Conservation (phyloP, 2,888 invertebrate species). For the Dysmachus trigonus region DNA sequence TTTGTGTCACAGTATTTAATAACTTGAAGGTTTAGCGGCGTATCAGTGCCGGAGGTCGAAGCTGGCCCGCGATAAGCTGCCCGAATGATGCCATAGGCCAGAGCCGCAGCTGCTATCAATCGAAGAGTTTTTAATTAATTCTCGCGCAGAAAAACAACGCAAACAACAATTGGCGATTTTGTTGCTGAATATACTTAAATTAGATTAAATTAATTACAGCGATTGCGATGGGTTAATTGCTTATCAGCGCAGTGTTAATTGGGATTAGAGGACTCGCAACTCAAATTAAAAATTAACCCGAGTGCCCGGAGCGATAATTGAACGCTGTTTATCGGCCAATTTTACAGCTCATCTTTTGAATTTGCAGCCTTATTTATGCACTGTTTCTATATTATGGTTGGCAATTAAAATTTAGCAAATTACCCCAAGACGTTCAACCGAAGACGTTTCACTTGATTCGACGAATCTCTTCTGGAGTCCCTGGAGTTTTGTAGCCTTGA, state of each 20-base stretch:
- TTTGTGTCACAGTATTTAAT: not conserved
- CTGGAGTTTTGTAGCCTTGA: not conserved
- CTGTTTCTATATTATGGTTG: conserved; percentile 7
- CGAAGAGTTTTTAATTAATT: not conserved
- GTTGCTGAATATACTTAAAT: conserved; percentile 40
- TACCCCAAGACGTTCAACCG: not conserved
- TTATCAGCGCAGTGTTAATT: conserved; percentile 44
- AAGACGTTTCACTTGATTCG: not conserved
- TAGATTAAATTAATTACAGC: conserved; percentile 43
- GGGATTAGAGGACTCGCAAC: conserved; percentile 45
- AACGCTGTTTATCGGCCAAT: conserved; percentile 20
- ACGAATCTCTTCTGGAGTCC: not conserved
- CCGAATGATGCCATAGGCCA: not conserved
- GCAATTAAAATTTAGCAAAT: conserved; percentile 34
- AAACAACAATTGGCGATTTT: conserved; percentile 23
- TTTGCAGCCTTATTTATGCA: not conserved
- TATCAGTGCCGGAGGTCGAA: not conserved
- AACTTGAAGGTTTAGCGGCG: not conserved
- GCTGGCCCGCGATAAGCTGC: not conserved
- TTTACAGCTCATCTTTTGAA: conserved; percentile 26
- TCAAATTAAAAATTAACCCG: conserved; percentile 45
- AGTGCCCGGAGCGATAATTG: not conserved
- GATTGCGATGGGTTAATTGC: conserved; percentile 43
- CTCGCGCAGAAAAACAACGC: not conserved
- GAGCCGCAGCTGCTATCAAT: not conserved